These are phyloP conservation scores for Lathamus discolor DNA, from an alignment of 2,113 vertebrate species.

Conservation along the genomic window DNA sequence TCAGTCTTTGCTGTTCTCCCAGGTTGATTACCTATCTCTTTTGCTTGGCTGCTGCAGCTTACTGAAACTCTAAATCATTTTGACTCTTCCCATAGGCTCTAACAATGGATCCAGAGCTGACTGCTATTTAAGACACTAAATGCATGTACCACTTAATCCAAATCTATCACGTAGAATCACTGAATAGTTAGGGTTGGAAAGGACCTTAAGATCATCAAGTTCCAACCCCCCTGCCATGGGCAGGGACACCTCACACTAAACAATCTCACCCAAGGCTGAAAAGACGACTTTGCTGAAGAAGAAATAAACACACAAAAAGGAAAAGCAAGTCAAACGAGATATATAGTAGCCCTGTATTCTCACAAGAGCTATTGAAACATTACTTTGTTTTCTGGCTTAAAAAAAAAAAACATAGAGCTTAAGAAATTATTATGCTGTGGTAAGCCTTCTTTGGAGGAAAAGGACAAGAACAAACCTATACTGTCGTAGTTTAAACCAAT, in stretches of 20 bases:
- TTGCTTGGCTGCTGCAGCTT: background rate
- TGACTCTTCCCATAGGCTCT: background rate
- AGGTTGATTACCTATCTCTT: background rate
- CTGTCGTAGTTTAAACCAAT: too few relatives aligned
- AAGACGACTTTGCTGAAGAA: background rate
- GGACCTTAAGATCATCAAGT: too few relatives aligned
- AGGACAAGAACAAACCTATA: background rate
- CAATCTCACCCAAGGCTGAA: background rate
- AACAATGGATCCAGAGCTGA: background rate
- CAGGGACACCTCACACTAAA: too few relatives aligned
- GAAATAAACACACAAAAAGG: background rate
- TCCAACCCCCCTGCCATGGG: too few relatives aligned
- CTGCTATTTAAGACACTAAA: background rate
- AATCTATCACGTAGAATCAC: background rate
- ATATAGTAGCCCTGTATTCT: background rate
- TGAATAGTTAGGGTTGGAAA: too few relatives aligned
- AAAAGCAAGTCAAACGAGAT: background rate
- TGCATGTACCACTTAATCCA: background rate
- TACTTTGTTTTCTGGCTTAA: background rate
- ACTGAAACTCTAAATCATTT: background rate
- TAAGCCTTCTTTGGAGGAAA: background rate
- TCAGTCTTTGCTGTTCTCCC: background rate
- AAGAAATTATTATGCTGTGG: background rate
- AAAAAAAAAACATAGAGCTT: background rate
- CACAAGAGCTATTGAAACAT: background rate